Base-by-base conservation (phyloP, 2,113 vertebrate species). In the Rhea pennata region DNA sequence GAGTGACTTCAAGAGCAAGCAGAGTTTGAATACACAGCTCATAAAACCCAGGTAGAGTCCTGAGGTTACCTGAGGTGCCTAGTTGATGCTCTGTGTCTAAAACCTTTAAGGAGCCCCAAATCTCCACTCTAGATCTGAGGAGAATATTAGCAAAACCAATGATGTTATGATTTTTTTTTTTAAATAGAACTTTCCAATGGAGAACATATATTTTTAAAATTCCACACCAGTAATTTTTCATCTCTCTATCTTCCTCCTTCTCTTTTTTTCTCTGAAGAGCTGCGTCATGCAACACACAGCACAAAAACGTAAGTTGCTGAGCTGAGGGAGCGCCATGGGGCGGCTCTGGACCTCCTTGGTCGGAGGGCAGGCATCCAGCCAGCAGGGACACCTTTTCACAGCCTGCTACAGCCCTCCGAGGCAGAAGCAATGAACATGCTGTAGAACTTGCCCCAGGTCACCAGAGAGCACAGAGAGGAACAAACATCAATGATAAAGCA, bases 1-100 rank as follows among this genome's bases (percentile, higher is more conserved):
- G 81, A 91, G 90, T 74, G 83, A 72, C 74, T 50, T 40, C 58
- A 62, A 86, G 67, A 86, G 74, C 40, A 79, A 89, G 73, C 46
- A 61, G 5, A 1, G 53, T 75, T 46, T 46, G 89, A 95, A 90
- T 92, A 59, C 81, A 91, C 77, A 90, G 51, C n/a, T 88, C 86
- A 67, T 62, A 24, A 6, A 46, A 29, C 13, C 13, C 27, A 40
- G 20, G n/a, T 54, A 39, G 44, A 71, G 76, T 81, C 56, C 77
- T 84, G 67, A 70, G 20, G 29, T 48, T 31, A 44, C 21, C 20
- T 15, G 17, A 19, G 46, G 46, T 48, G 46, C 17, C 46, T 48
- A 48, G 17, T 48, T 48, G 46, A 48, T 48, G 46, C 46, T 48
- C 46, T 48, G 29, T 29, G 27, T 7, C 54, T 29, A 59, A 87